Percentiles rank a stretch among this genome's conserved stretches.
phyloP scores from a whole-genome alignment of 2,113 vertebrate species.

The Actenoides hombroni region DNA sequence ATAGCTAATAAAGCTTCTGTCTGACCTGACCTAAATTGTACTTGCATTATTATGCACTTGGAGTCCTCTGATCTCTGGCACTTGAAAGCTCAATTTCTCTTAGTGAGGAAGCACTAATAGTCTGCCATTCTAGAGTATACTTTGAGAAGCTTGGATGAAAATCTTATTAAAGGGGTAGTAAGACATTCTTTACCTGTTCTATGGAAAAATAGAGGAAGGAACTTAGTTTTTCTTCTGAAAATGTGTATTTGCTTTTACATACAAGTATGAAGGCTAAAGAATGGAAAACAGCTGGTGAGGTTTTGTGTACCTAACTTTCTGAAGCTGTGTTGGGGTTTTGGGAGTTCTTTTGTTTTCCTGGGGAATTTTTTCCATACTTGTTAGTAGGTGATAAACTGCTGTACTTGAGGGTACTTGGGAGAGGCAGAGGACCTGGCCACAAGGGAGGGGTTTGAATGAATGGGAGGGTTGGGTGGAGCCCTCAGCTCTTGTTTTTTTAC shows the following conservation, averaged over 20 bases:
- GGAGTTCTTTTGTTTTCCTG: too few species aligned
- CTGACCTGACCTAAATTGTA: neutral
- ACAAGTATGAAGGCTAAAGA: neutral
- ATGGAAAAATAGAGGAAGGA: neutral
- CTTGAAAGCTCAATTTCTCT: neutral
- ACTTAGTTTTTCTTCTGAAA: neutral
- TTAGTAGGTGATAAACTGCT: too few species aligned
- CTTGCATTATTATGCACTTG: neutral
- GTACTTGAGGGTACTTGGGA: too few species aligned
- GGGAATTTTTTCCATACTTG: too few species aligned
- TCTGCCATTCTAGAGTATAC: neutral
- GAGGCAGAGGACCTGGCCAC: too few species aligned
- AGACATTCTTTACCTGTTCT: neutral
- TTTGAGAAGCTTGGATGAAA: neutral
- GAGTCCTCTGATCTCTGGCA: neutral
- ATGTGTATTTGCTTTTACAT: accelerated
- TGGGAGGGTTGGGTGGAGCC: too few species aligned
- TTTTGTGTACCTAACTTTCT: neutral
- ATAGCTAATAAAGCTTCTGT: neutral
- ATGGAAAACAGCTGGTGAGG: neutral
- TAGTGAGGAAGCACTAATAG: neutral
- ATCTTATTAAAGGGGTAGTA: neutral
- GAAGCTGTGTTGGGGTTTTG: neutral
- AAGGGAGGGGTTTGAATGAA: too few species aligned
- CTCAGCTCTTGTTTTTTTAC: too few species aligned